Conservation (phyloP, 2,888 invertebrate species). For the Calephelis perditalis region DNA sequence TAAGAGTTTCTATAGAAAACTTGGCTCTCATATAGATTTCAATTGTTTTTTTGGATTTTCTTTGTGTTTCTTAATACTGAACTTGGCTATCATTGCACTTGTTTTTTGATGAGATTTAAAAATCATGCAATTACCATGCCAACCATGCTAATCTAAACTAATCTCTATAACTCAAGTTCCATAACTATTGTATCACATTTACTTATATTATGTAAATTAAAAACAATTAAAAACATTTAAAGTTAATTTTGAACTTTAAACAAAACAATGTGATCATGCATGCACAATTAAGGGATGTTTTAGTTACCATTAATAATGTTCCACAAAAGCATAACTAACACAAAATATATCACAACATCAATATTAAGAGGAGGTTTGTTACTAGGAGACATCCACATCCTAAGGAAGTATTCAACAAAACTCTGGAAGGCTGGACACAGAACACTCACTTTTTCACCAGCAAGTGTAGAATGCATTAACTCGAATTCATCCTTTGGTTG, state of each 20-base stretch:
- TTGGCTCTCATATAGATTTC: too few species aligned
- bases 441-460: conserved; percentile 68
- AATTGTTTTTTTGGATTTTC: too few species aligned
- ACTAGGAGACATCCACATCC: neutral
- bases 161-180: too few species aligned
- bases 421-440: conserved; percentile 1
- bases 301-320: conserved; percentile 1
- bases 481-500: conserved; percentile 89
- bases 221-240: neutral
- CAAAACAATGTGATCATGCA: conserved; percentile 9
- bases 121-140: too few species aligned
- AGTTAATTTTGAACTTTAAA: too few species aligned
- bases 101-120: too few species aligned
- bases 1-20: too few species aligned
- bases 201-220: too few species aligned
- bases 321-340: conserved; percentile 7
- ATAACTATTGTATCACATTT: too few species aligned
- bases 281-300: conserved; percentile 2
- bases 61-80: too few species aligned
- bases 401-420: neutral
- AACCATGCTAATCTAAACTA: too few species aligned
- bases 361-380: neutral
- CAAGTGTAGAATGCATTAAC: conserved; percentile 61
- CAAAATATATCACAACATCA: conserved; percentile 10
- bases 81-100: too few species aligned